Evolutionary conservation across 2,797 vertebrate genomes (phyloP).

Genomic region (Notoglanidium macrostoma): DNA sequence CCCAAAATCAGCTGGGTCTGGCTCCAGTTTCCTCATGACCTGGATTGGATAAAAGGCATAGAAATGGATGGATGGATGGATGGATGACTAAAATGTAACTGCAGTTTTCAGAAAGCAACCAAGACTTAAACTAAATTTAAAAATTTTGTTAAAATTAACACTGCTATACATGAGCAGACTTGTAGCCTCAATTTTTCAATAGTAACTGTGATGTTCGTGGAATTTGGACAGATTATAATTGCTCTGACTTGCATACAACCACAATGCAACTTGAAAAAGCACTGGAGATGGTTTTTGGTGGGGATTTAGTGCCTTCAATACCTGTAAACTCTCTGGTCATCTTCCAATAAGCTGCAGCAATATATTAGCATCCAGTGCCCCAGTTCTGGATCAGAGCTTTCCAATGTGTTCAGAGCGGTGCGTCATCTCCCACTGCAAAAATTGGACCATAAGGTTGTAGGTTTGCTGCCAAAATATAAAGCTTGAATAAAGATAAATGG

Average conservation of each 20-base stretch:
- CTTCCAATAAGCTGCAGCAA: background rate
- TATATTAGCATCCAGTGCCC: background rate
- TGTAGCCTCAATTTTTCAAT: background rate
- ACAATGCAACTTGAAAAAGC: background rate
- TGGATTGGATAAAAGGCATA: too few relatives aligned
- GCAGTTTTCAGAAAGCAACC: too few relatives aligned
- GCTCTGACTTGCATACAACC: background rate
- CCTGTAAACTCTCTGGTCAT: background rate
- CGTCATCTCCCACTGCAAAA: background rate
- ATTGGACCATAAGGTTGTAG: background rate
- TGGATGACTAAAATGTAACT: too few relatives aligned
- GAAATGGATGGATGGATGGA: too few relatives aligned
- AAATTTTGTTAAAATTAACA: too few relatives aligned
- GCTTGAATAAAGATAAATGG: background rate
- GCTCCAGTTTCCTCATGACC: too few relatives aligned
- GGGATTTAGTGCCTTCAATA: background rate
- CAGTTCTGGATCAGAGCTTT: background rate
- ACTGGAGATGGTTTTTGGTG: background rate
- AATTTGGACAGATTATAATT: background rate
- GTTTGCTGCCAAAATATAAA: background rate
- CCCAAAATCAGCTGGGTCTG: too few relatives aligned
- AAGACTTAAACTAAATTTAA: too few relatives aligned
- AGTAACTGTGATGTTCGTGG: background rate
- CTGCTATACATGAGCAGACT: background rate
- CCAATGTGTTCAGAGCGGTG: background rate